Evolutionary conservation across 2,113 vertebrate genomes (phyloP).

Genomic region (Sturnus vulgaris): DNA sequence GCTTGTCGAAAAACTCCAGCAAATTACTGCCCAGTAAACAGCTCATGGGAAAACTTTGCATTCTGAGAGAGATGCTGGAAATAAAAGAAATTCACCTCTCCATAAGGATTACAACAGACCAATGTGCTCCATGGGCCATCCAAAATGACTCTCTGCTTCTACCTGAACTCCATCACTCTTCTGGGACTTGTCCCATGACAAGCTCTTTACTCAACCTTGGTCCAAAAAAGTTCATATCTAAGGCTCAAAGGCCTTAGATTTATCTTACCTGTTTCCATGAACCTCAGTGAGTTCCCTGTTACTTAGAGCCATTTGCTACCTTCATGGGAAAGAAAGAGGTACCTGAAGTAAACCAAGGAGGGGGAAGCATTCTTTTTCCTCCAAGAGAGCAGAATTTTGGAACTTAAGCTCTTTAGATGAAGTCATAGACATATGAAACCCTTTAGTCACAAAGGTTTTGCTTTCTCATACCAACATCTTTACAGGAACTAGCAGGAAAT

Average conservation of each 20-base stretch:
- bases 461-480: not conserved
- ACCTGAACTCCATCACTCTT: not conserved
- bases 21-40: not conserved
- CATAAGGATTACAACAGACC: not conserved
- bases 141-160: not conserved
- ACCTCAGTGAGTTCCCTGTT: not conserved
- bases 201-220: not conserved
- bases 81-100: not conserved
- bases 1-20: not conserved
- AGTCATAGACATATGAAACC: not conserved
- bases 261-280: not conserved
- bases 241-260: not conserved
- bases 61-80: not conserved
- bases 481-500: not conserved
- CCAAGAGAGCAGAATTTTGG: not conserved
- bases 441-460: not conserved
- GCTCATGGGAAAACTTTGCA: not conserved
- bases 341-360: not conserved
- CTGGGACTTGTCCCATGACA: not conserved
- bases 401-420: not conserved
- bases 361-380: not conserved
- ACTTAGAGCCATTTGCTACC: not conserved
- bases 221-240: not conserved
- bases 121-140: not conserved
- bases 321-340: not conserved